Conservation (phyloP, 2,113 vertebrate species). For the western clawed frog (Xenopus tropicalis) region DNA sequence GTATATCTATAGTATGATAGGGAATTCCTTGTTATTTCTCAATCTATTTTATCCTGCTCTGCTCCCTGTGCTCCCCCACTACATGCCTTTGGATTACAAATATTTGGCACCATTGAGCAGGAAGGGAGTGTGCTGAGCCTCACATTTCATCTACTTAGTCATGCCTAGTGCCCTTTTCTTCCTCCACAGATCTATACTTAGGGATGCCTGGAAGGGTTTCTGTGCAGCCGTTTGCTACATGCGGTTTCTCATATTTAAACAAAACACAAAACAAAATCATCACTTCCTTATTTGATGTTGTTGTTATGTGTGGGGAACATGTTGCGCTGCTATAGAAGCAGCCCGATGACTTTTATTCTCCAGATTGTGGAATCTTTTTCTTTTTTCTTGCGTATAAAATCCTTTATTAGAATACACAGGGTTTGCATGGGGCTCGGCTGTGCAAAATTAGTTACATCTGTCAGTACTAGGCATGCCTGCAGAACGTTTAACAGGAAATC, state of each 20-base stretch:
- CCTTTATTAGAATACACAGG: constrained; percentile 1
- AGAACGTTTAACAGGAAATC: constrained; percentile 33
- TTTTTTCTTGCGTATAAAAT: too few species aligned
- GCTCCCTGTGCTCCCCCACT: constrained; percentile 27
- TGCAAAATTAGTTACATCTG: constrained; percentile 35
- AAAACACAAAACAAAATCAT: not conserved
- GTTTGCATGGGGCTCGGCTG: constrained; percentile 18
- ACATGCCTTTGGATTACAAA: constrained; percentile 35
- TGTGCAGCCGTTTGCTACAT: constrained; percentile 14
- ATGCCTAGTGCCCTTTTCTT: constrained; percentile 39
- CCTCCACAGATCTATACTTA: constrained; percentile 40
- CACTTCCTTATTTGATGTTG: constrained; percentile 3
- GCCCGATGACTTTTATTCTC: too few species aligned
- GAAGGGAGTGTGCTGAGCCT: constrained; percentile 43
- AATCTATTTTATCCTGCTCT: constrained; percentile 5
- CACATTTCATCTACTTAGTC: constrained; percentile 45
- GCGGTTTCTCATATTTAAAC: constrained; percentile 20
- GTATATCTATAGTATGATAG: not conserved
- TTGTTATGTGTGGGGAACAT: too few species aligned
- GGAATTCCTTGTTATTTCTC: constrained; percentile 16
- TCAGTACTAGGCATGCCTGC: constrained; percentile 14
- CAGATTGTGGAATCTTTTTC: too few species aligned
- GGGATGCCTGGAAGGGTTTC: constrained; percentile 32
- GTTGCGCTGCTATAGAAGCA: too few species aligned
- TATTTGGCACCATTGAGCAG: constrained; percentile 39